Conservation (phyloP, 2,797 vertebrate genomes). For the Peromyscus eremicus region DNA sequence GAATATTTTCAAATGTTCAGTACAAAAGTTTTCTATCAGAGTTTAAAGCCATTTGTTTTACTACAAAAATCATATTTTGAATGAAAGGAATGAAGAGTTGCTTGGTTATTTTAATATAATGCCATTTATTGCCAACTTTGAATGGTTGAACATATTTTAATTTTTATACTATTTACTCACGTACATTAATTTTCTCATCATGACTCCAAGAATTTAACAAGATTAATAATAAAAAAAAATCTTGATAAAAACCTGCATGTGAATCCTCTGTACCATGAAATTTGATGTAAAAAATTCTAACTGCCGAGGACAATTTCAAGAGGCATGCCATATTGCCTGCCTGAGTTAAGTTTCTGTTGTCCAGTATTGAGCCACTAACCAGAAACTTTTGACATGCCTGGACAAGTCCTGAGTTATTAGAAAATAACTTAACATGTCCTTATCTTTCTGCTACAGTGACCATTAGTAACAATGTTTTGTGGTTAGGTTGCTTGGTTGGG, state of each 20-base stretch:
- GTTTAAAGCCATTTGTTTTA: not conserved
- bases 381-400: no score
- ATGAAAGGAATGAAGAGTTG: constrained; percentile 13
- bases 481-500: no score
- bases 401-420: no score
- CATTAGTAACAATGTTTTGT: no score
- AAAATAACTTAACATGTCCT: no score
- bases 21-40: not conserved
- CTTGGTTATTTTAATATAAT: constrained; percentile 1
- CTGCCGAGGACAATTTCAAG: no score
- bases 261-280: not conserved
- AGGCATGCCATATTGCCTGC: no score
- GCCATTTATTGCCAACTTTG: not conserved
- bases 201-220: constrained; percentile 33
- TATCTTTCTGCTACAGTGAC: no score
- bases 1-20: not conserved
- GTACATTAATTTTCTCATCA: not conserved
- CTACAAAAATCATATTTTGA: not conserved
- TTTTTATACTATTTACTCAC: not conserved
- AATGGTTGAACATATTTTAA: not conserved
- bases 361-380: no score
- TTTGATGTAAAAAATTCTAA: not conserved
- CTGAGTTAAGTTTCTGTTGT: no score
- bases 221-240: not conserved
- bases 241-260: not conserved